A percentile compares a stretch with the other conserved stretches of the same genome.
Evolutionary conservation across 2,888 invertebrate species (phyloP).

Genomic region (Venusia cambrica): DNA sequence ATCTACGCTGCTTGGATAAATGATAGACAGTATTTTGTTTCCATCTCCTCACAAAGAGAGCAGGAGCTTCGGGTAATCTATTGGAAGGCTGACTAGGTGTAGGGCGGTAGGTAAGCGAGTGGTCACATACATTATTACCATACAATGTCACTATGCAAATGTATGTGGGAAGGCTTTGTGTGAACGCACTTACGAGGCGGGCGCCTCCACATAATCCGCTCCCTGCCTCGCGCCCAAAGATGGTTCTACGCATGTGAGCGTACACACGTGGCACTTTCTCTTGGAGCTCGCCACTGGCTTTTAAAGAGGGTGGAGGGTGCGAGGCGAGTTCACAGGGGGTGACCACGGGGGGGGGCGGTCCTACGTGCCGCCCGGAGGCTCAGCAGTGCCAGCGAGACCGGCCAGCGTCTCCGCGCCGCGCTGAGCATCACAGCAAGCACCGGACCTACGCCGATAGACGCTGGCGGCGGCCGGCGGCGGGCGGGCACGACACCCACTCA

Average conservation of each 20-base stretch:
- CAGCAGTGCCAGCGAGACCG: slow-evolving; percentile 22
- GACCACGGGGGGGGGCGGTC: slow-evolving; percentile 76
- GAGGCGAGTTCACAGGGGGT: slow-evolving; percentile 75
- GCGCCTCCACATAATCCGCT: slow-evolving; percentile 73
- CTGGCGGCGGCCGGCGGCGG: no score
- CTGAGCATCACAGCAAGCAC: slow-evolving; percentile 4
- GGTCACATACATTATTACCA: slow-evolving; percentile 80
- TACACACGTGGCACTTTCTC: slow-evolving; percentile 82
- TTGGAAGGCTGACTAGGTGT: slow-evolving; percentile 67
- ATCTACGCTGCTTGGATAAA: no score
- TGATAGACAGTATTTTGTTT: slow-evolving; percentile 9
- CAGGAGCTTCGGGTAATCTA: slow-evolving; percentile 44
- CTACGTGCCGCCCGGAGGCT: slow-evolving; percentile 46
- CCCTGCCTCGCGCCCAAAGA: slow-evolving; percentile 66
- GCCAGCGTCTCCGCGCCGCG: slow-evolving; percentile 18
- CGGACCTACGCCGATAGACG: no score
- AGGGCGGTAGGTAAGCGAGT: slow-evolving; percentile 49
- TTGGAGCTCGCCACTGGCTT: slow-evolving; percentile 83
- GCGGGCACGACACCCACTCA: no score
- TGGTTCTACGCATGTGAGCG: slow-evolving; percentile 77
- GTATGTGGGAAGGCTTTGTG: slow-evolving; percentile 78
- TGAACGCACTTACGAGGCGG: slow-evolving; percentile 76
- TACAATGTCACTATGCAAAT: slow-evolving; percentile 81
- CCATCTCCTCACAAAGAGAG: slow-evolving; percentile 7
- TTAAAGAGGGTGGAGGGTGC: slow-evolving; percentile 74